Percentiles rank a stretch among this genome's conserved stretches.
These are phyloP conservation scores for Platycheirus rosarum DNA, from an alignment of 2,888 invertebrate genomes.

Conservation along the genomic window DNA sequence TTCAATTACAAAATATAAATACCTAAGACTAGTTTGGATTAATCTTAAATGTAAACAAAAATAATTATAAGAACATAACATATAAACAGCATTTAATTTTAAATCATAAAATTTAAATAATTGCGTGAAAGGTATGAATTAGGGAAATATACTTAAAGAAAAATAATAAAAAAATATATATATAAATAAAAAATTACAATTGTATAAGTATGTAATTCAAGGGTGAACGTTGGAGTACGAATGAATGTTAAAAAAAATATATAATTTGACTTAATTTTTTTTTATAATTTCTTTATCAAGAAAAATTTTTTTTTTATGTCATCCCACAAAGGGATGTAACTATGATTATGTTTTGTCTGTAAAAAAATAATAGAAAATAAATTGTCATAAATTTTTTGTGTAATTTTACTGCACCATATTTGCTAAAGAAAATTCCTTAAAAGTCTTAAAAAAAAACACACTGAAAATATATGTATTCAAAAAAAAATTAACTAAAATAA, in stretches of 20 bases:
- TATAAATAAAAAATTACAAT: constrained; percentile 50
- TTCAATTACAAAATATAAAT: constrained; percentile 38
- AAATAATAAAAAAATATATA: constrained; percentile 75
- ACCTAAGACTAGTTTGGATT: constrained; percentile 75
- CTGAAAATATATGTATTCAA: constrained; percentile 52
- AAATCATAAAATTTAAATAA: constrained; percentile 46
- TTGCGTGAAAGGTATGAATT: constrained; percentile 48
- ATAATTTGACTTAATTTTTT: constrained; percentile 21
- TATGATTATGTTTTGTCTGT: constrained; percentile 21
- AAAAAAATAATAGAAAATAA: constrained; percentile 26
- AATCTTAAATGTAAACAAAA: constrained; percentile 41
- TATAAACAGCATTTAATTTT: constrained; percentile 42
- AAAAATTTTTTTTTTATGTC: constrained; percentile 1
- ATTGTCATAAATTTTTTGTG: constrained; percentile 56
- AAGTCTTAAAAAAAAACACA: constrained; percentile 31
- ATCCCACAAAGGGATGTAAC: constrained; percentile 5
- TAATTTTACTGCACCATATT: constrained; percentile 68
- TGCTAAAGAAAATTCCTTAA: constrained; percentile 56
- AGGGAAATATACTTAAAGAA: constrained; percentile 32
- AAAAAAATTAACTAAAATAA: constrained; percentile 39
- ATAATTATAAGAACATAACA: constrained; percentile 37
- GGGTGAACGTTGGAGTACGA: constrained; percentile 66
- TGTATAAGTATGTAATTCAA: constrained; percentile 63
- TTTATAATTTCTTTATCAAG: constrained; percentile 9
- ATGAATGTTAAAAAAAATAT: constrained; percentile 45